These are phyloP conservation scores for Bembecia ichneumoniformis DNA, from an alignment of 2,888 invertebrate genomes.

Conservation along the genomic window DNA sequence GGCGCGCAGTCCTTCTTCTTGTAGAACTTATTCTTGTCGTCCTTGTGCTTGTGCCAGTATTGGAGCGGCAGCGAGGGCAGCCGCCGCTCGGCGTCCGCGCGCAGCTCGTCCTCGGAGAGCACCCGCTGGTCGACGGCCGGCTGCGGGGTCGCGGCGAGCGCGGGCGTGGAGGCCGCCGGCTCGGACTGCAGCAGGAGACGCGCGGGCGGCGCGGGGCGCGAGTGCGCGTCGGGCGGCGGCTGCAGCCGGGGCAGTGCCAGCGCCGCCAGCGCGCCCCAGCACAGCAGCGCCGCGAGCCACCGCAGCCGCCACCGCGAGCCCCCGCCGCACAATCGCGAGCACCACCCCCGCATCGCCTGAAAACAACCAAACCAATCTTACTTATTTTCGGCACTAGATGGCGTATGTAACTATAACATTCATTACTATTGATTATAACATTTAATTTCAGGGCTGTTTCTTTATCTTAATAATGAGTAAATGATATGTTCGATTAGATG, in stretches of 20 bases:
- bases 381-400: too few relatives aligned
- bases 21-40: slow-evolving; percentile 78
- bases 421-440: too few relatives aligned
- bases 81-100: slow-evolving; percentile 82
- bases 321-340: slow-evolving; percentile 37
- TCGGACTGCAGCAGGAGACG: slow-evolving; percentile 22
- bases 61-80: slow-evolving; percentile 88
- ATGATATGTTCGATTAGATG: too few relatives aligned
- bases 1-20: slow-evolving; percentile 84
- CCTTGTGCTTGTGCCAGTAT: slow-evolving; percentile 88
- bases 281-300: slow-evolving; percentile 53
- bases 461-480: too few relatives aligned
- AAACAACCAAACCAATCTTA: slow-evolving; percentile 9
- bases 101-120: slow-evolving; percentile 79
- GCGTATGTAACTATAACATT: too few relatives aligned
- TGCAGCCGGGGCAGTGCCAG: slow-evolving; percentile 45
- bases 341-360: slow-evolving; percentile 54
- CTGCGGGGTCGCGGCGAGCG: slow-evolving; percentile 25
- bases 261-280: slow-evolving; percentile 51
- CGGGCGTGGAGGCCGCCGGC: slow-evolving; percentile 16
- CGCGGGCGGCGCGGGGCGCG: slow-evolving; percentile 13
- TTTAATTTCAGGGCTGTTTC: too few relatives aligned
- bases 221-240: slow-evolving; percentile 21
- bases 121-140: slow-evolving; percentile 39
- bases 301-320: slow-evolving; percentile 43